phyloP scores from a whole-genome alignment of 2,113 vertebrate species.

The Crotophaga sulcirostris region DNA sequence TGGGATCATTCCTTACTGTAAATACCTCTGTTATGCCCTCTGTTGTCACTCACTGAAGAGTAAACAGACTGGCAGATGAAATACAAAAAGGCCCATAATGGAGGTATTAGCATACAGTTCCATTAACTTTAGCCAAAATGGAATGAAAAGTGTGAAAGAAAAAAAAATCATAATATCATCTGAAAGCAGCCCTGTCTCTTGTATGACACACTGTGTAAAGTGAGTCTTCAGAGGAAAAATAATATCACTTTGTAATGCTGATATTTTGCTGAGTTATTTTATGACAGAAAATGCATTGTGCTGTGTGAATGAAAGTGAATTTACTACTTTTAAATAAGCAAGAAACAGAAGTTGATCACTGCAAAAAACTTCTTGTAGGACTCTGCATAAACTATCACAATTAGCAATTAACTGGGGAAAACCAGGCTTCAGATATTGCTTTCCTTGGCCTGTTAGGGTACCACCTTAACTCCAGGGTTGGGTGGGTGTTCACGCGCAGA shows the following conservation, averaged over 20 bases:
- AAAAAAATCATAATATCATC: not conserved
- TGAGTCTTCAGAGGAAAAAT: conserved; percentile 58
- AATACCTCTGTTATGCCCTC: not conserved
- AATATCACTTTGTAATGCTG: conserved; percentile 51
- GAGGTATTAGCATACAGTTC: not conserved
- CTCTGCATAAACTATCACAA: not conserved
- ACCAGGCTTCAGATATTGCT: not conserved
- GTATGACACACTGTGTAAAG: conserved; percentile 23
- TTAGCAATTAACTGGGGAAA: not conserved
- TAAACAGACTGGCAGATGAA: not conserved
- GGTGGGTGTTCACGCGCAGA: not conserved
- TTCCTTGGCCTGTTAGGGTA: not conserved
- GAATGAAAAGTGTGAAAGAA: not conserved
- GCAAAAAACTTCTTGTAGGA: not conserved
- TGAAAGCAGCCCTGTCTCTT: conserved; percentile 32
- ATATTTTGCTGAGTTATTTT: conserved; percentile 58
- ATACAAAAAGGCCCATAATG: not conserved
- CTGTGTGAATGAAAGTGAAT: conserved; percentile 1
- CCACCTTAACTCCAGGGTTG: not conserved
- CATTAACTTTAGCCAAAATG: conserved; percentile 11
- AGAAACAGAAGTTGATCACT: conserved; percentile 21
- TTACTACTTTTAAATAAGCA: conserved; percentile 9
- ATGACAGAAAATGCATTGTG: conserved; percentile 26
- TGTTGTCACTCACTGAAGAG: not conserved
- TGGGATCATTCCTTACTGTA: not conserved